Evolutionary conservation across 2,888 invertebrate species (phyloP).

Genomic region (Resseliella maxima): DNA sequence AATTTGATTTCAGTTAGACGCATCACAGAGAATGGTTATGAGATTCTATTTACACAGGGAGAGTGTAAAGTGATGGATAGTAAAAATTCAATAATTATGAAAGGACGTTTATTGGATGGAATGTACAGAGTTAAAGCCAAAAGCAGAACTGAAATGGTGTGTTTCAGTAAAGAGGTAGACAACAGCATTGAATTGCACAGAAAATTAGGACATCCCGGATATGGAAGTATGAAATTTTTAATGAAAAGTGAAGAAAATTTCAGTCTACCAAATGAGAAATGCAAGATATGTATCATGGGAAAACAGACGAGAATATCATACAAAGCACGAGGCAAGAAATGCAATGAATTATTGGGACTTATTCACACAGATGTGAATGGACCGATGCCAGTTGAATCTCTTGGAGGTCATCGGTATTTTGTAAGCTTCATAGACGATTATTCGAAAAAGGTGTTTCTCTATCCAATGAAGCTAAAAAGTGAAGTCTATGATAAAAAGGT

Average conservation of each 20-base stretch:
- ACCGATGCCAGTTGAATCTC: neutral
- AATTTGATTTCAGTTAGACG: neutral
- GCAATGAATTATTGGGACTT: neutral
- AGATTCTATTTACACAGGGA: neutral
- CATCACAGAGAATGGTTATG: neutral
- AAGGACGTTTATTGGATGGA: neutral
- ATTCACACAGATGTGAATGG: conserved; percentile 32
- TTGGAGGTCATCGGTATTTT: neutral
- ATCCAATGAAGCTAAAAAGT: neutral
- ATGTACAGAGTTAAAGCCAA: neutral
- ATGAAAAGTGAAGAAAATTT: neutral
- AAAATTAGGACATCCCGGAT: neutral
- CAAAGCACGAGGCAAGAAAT: neutral
- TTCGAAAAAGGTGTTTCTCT: neutral
- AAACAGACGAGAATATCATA: neutral
- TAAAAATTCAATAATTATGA: neutral
- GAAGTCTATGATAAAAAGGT: conserved; percentile 2
- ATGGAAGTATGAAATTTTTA: neutral
- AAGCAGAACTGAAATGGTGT: neutral
- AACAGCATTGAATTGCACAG: neutral
- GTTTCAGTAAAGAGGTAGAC: neutral
- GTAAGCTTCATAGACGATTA: conserved; percentile 10
- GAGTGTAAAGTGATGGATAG: neutral
- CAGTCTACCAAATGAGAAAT: neutral
- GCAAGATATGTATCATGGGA: neutral